Conservation (phyloP, 92 coral and sea anemone species). For the Epizoanthus rinbou region DNA sequence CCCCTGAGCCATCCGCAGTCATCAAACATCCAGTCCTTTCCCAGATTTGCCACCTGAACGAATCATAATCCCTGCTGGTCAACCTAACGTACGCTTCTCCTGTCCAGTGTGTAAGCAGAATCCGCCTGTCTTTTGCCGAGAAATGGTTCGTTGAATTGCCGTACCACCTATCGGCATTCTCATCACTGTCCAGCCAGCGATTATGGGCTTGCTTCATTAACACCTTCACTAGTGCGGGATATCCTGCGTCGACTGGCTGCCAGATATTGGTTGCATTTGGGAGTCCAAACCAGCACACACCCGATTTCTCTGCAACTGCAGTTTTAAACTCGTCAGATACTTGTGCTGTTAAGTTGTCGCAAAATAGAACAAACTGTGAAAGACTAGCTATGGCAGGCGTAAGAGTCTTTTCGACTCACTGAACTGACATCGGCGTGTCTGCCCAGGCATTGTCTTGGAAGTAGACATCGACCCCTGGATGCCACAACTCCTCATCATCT, state of each 20-base stretch:
- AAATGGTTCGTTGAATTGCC: slow-evolving; percentile 31
- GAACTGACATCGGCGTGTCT: slow-evolving; percentile 45
- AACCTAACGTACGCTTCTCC: slow-evolving; percentile 1
- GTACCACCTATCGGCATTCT: slow-evolving; percentile 27
- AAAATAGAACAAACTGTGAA: slow-evolving; percentile 5
- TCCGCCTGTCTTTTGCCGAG: slow-evolving; percentile 14
- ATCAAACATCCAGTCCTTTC: background rate
- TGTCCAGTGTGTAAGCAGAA: slow-evolving; percentile 18
- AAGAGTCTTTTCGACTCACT: slow-evolving; percentile 47
- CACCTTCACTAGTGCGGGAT: background rate
- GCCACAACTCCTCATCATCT: slow-evolving; percentile 40
- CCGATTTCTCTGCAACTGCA: background rate
- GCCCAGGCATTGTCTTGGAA: slow-evolving; percentile 55
- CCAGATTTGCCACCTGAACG: background rate
- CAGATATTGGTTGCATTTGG: slow-evolving; percentile 14
- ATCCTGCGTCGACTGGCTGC: slow-evolving; percentile 23
- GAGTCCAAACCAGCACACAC: slow-evolving; percentile 19
- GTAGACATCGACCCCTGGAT: slow-evolving; percentile 52
- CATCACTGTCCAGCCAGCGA: slow-evolving; percentile 17
- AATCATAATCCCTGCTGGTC: background rate
- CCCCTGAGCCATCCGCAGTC: slow-evolving; percentile 7
- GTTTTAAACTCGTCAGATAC: background rate
- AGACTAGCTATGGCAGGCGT: background rate
- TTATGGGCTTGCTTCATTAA: background rate
- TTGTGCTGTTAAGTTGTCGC: slow-evolving; percentile 20